These are phyloP conservation scores for Oryctolagus cuniculus DNA, from an alignment of 2,113 vertebrate genomes.

Conservation along the genomic window DNA sequence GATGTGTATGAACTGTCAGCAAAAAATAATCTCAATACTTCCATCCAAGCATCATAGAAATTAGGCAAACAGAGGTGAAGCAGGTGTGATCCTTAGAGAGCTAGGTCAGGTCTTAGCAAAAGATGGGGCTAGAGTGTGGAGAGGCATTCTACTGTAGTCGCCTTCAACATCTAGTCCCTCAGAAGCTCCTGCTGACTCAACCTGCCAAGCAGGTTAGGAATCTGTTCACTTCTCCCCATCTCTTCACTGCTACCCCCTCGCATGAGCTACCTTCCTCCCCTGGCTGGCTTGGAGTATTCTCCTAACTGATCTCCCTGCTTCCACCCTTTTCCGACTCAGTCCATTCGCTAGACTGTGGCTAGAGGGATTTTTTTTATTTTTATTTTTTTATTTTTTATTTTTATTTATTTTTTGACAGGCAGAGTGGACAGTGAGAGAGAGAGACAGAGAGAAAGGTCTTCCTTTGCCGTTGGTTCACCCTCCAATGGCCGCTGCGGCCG, in stretches of 20 bases:
- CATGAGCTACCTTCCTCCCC: neutral
- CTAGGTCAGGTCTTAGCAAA: neutral
- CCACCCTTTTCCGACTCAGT: neutral
- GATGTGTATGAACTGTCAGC: neutral
- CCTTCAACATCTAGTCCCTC: neutral
- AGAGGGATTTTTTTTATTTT: neutral
- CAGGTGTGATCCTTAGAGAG: neutral
- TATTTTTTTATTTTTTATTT: too few species aligned
- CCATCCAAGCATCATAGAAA: slow-evolving; percentile 30
- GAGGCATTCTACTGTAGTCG: too few species aligned
- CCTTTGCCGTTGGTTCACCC: too few species aligned
- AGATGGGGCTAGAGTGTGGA: neutral
- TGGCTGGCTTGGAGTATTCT: neutral
- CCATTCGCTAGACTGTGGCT: neutral
- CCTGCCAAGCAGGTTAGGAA: neutral
- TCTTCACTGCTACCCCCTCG: neutral
- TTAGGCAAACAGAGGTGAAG: neutral
- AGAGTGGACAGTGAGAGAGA: too few species aligned
- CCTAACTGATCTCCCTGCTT: too few species aligned
- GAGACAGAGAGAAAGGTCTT: too few species aligned
- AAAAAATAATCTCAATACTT: slow-evolving; percentile 10
- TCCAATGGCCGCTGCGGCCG: too few species aligned
- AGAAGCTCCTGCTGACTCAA: neutral
- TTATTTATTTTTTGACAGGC: too few species aligned
- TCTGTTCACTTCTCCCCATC: neutral